Conservation (phyloP, 2,113 vertebrate species). For the Rattus norvegicus region GRCr8 NC_086026.1:54636501-54637000, state of each 20-base stretch:
- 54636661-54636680: not conserved
- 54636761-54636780: constrained; percentile 19
- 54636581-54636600: not conserved
- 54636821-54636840: not conserved
- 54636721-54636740: not conserved
- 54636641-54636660: not conserved
- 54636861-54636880: not conserved
- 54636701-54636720: not conserved
- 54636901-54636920: constrained; percentile 53
- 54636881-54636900: not conserved
- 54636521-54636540: not conserved
- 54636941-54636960: not conserved
- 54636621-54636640: not conserved
- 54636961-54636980: not conserved
- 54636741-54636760: not conserved
- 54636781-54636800: not conserved
- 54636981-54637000: not conserved
- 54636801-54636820: not conserved
- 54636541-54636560: not conserved
- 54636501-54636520: not conserved
- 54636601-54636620: not conserved
- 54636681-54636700: not conserved
- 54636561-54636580: not conserved
- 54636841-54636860: not conserved
- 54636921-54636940: constrained; percentile 6